A percentile compares a stretch with the other conserved stretches of the same genome.
Evolutionary conservation across 2,797 vertebrate species (phyloP).

Genomic region (Alosa sapidissima): DNA sequence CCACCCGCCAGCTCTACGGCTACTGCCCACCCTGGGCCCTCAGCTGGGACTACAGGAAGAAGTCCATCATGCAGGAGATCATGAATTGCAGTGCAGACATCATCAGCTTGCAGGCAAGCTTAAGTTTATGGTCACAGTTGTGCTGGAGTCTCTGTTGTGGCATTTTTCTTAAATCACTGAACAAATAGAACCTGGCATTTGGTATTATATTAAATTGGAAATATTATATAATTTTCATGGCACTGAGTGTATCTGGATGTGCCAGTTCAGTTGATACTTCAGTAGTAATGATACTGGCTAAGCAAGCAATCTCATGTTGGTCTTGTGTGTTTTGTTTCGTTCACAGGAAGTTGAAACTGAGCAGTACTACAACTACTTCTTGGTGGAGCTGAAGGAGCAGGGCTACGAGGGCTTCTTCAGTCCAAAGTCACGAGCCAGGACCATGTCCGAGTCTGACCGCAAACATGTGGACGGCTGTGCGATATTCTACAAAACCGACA

Average conservation of each 20-base stretch:
- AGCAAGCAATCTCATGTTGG: background rate
- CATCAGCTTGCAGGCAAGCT: conserved; percentile 89
- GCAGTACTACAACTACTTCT: conserved; percentile 96
- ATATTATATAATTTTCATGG: too few species aligned
- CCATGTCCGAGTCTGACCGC: conserved; percentile 96
- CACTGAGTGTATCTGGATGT: background rate
- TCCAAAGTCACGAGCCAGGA: conserved; percentile 95
- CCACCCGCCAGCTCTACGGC: conserved; percentile 95
- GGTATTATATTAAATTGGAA: too few species aligned
- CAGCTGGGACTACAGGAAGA: conserved; percentile 98
- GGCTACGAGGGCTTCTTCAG: conserved; percentile 98
- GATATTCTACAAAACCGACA: conserved; percentile 94
- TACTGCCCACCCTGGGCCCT: conserved; percentile 97
- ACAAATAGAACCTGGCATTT: too few species aligned
- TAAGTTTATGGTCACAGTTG: background rate
- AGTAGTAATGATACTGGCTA: background rate
- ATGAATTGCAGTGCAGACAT: conserved; percentile 92
- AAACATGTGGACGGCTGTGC: conserved; percentile 98
- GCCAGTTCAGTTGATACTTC: background rate
- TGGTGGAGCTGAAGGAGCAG: conserved; percentile 93
- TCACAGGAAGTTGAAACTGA: conserved; percentile 94
- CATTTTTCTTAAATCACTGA: too few species aligned
- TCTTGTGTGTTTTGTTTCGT: background rate
- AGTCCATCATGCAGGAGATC: conserved; percentile 98
- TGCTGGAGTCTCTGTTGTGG: background rate